phyloP scores from a whole-genome alignment of 2,888 invertebrate species.

The Argynnis bischoffii region DNA sequence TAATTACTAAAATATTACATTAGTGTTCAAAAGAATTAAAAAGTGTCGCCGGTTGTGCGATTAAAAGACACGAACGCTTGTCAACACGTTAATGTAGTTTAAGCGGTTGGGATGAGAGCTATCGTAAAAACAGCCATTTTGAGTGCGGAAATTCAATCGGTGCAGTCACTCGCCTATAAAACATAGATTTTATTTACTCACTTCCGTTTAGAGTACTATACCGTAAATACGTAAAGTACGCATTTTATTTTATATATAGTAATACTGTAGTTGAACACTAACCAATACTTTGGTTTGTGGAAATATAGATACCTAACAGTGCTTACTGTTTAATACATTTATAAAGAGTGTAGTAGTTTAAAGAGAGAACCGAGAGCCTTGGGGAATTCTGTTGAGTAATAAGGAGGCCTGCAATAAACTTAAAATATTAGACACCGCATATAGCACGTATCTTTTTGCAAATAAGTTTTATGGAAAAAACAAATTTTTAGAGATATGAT shows the following conservation, averaged over 20 bases:
- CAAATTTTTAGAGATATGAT: too few relatives aligned
- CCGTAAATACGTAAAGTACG: not conserved
- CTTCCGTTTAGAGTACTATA: not conserved
- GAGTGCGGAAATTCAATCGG: conserved; percentile 13
- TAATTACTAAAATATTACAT: not conserved
- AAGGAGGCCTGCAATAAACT: too few relatives aligned
- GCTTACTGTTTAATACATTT: too few relatives aligned
- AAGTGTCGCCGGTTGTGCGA: not conserved
- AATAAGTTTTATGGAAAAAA: too few relatives aligned
- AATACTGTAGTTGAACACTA: not conserved
- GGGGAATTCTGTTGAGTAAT: too few relatives aligned
- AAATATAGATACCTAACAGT: too few relatives aligned
- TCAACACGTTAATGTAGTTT: conserved; percentile 22
- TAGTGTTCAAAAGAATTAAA: conserved; percentile 2
- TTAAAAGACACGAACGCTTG: conserved; percentile 15
- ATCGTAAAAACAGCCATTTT: conserved; percentile 13
- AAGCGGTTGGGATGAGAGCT: conserved; percentile 6
- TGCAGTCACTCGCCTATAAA: conserved; percentile 11
- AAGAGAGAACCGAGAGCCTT: too few relatives aligned
- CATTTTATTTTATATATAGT: not conserved
- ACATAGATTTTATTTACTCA: conserved; percentile 5
- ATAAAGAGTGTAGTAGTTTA: too few relatives aligned
- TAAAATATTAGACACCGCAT: too few relatives aligned
- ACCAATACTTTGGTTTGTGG: too few relatives aligned
- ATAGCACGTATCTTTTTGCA: too few relatives aligned